Evolutionary conservation across 2,888 invertebrate species (phyloP), one percentile per base, ranked within the genome.

Genomic region (Polyploca ridens): DNA sequence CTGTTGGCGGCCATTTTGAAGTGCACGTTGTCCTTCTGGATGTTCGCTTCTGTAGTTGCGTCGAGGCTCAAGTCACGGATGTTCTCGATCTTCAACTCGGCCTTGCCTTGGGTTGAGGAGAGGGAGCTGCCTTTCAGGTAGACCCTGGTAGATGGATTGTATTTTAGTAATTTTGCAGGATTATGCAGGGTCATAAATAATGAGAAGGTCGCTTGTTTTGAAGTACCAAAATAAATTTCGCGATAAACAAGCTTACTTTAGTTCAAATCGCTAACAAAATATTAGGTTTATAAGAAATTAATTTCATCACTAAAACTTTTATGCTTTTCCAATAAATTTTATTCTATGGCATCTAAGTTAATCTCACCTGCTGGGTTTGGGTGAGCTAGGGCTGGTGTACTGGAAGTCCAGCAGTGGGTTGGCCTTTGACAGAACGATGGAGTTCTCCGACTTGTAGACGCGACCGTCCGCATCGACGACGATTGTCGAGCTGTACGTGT

Each of bases 11-110:
- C 93, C 0, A 95, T 79, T 69, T 95, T 95, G 44, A 97, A 80
- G 63, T 90, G 86, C 65, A 97, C 96, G 74, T 96, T 95, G 70
- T 97, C 96, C 33, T 96, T 90, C 64, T 94, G 95, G 0, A 96
- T 84, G 63, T 94, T 95, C 0, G 94, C 94, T 64, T 96, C 95
- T 0, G 94, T 80, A 49, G 87, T 90, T 0, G 94, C 89, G 67
- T 96, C 95, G 0, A 96, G 81, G 63, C 91, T 88, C 67, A 96
- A 88, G 62, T 95, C 93, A 1, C 85, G 87, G 19, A 95, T 75
- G 74, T 95, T 95, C 57, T 93, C 91, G 0, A 96, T 66, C 62
- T 94, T 95, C 0, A 95, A 14, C 60, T 95, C 94, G n/a, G 95
- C 85, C 70, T 95, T 95, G 67, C 95, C 95, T 72, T 96, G 95